Evolutionary conservation across 1,140 invertebrate genomes (phyloP), one percentile per base, ranked within the genome.

Genomic region (Drosophila kurseongensis): DNA sequence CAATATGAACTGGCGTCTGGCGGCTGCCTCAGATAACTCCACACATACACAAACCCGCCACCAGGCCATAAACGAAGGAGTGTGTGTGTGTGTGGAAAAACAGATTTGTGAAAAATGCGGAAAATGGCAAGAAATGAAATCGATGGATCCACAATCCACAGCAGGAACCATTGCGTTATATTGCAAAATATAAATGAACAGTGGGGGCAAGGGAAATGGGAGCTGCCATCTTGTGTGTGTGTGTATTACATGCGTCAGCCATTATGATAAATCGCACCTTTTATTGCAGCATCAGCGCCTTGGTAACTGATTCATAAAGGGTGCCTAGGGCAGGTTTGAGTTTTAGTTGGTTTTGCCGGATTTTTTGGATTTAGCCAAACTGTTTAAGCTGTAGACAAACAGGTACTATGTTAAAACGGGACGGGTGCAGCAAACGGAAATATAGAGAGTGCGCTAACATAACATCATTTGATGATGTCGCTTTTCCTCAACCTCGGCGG

Each of bases 211-310:
- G 44, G 14, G 45, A 47, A 58, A 41, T 73, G 52, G 52, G 16
- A 50, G 13, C 60, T 35, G 45, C 52, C 41, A 36, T 52, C 44
- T 35, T 18, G 16, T 10, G 40, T 29, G 12, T 68, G 29, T 56
- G 52, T 61, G 42, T 62, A 32, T 35, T 51, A 50, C 72, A 76
- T 76, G 73, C 73, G 72, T 76, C 72, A 76, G 75, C 67, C 76
- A 88, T 88, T 88, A 88, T 88, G 83, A 88, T 89, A 89, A 88
- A 88, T 88, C 84, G 83, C 83, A 88, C 83, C 83, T 89, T 89
- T 89, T 88, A 88, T 89, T 88, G 83, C 83, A 89, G 83, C 83
- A 89, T 88, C 83, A 88, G 83, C 84, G 83, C 83, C 80, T 80
- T 76, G 79, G 79, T 89, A 89, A 88, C 83, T 88, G 84, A 88